Evolutionary conservation across 2,797 vertebrate genomes (phyloP).

Genomic region (Clarias pachynema): DNA sequence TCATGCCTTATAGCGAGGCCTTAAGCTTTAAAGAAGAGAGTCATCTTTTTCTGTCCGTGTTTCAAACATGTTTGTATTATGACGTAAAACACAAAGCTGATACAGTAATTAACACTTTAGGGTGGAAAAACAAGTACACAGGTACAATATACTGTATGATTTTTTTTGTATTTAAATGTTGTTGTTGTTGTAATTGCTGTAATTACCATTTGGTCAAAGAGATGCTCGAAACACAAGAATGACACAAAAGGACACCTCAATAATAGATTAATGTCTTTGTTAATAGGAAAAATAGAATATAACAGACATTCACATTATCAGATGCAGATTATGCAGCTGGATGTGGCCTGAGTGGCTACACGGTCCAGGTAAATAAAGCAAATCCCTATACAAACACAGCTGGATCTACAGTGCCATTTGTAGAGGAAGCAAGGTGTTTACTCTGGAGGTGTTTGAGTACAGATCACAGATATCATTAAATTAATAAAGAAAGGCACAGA

Average conservation of each 20-base stretch:
- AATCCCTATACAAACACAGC: slow-evolving; percentile 56
- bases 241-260: slow-evolving; percentile 9
- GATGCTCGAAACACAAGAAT: background rate
- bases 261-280: background rate
- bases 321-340: slow-evolving; percentile 24
- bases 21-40: background rate
- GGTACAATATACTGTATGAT: background rate
- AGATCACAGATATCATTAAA: slow-evolving; percentile 1
- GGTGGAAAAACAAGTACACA: background rate
- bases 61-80: background rate
- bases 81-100: background rate
- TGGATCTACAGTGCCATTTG: slow-evolving; percentile 34
- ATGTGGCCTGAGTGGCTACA: slow-evolving; percentile 11
- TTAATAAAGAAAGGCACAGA: background rate
- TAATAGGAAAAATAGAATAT: background rate
- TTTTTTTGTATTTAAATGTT: background rate
- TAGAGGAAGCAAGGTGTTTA: slow-evolving; percentile 8
- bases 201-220: background rate
- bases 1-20: background rate
- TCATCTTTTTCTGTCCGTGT: background rate
- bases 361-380: slow-evolving; percentile 20
- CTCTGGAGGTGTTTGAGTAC: slow-evolving; percentile 22
- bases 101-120: background rate
- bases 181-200: background rate
- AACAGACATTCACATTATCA: background rate